These are phyloP conservation scores for Probosciger aterrimus DNA, from an alignment of 2,113 vertebrate genomes.

Conservation along the genomic window DNA sequence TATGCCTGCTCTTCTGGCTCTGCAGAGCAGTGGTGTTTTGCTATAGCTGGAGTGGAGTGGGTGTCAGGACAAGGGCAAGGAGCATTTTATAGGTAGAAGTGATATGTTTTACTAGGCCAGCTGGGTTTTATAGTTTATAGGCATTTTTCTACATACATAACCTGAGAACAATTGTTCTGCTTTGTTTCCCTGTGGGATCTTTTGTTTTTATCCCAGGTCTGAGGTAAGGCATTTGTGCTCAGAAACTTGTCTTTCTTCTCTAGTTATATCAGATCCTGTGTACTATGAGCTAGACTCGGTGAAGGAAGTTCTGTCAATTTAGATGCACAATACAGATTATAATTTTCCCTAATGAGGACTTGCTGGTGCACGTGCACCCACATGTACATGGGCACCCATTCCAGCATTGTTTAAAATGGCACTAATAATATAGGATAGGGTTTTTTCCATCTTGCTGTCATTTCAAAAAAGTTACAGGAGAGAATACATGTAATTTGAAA, in stretches of 20 bases:
- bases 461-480: not conserved
- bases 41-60: not conserved
- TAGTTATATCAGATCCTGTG: not conserved
- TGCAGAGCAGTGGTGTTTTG: not conserved
- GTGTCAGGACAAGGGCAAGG: not conserved
- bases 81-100: not conserved
- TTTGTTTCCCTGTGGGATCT: not conserved
- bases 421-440: not conserved
- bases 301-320: conserved; percentile 42
- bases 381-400: not conserved
- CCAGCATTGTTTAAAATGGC: not conserved
- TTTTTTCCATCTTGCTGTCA: conserved; percentile 8
- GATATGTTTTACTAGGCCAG: not conserved
- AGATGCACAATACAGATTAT: not conserved
- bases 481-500: conserved; percentile 36
- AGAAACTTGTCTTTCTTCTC: not conserved
- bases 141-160: not conserved
- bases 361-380: not conserved
- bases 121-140: not conserved
- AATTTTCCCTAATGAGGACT: conserved; percentile 51
- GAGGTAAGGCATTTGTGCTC: not conserved
- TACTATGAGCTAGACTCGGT: not conserved
- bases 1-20: not conserved
- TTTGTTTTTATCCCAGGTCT: not conserved
- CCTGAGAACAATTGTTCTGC: not conserved